Evolutionary conservation across 1,140 invertebrate species (phyloP), one percentile per base, ranked within the genome.

Genomic region (Lasioglossum baleicum): DNA sequence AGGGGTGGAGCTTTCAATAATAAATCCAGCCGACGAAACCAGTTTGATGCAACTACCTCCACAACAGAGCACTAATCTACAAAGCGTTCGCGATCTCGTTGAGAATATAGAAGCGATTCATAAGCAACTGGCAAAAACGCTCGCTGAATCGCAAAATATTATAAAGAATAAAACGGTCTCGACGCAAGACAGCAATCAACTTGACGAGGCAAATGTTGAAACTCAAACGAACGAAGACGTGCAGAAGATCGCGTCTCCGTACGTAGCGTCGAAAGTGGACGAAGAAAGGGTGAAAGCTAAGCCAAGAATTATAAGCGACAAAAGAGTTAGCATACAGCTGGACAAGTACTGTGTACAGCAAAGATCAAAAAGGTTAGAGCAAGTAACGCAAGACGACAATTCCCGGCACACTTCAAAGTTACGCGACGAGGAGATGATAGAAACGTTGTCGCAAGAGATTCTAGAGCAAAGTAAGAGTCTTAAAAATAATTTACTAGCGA

Each of bases 391-490:
- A n/a, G 68, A 88, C 44, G 68, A 66, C 65, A 65, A 73, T 15
- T 65, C 74, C 20, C 66, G 56, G 51, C 40, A 64, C 2, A 15
- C 58, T 6, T 48, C 68, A 10, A 79, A 82, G 64, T 13, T 60
- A 53, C 73, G 71, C 7, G 84, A 88, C 26, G 87, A 91, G 26
- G 82, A 89, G 2, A 75, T 90, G 10, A 90, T 92, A 53, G 85
- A 89, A 66, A 89, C 85, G 73, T 83, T 92, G 31, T 91, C 88
- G 0, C 86, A 90, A 61, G 91, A 92, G 77, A 91, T 92, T 83
- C 83, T 92, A 42, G 90, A 91, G 51, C 90, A 92, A 77, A 92
- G 90, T 74, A 90, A 92, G 88, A 87, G 79, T 42, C 67, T 89
- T 11, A 66, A 35, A 35, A 71, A 31, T 26, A 63, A 44, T 60